Evolutionary conservation across 2,113 vertebrate species (phyloP), one percentile per base, ranked within the genome.

Genomic region (Siniperca chuatsi): DNA sequence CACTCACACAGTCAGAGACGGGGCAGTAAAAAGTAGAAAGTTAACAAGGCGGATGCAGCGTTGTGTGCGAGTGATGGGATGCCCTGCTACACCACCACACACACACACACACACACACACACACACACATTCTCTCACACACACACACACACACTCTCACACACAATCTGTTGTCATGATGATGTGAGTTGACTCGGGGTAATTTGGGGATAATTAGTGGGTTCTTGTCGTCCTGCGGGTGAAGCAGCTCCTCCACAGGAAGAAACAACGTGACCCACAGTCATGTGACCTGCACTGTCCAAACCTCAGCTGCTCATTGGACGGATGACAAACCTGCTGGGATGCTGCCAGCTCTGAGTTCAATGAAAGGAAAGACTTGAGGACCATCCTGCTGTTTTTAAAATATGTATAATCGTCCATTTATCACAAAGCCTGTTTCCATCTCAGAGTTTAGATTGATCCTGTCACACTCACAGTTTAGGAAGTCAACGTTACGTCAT

Each of bases 191-290:
- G 79, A 88, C 83, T 92, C 35, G 33, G 81, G 74, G 82, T 88
- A 90, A 90, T 92, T 89, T 40, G 4, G 66, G 67, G 84, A 91
- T 92, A 91, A 92, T 91, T 92, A 91, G 86, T 77, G 37, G 73
- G 61, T 87, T 88, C 86, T 23, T 75, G 79, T 83, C 11, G 20
- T 90, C 88, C 90, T 88, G 81, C 44, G 84, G 90, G 83, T 70
- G 71, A 84, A 89, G 55, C 73, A 79, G 77, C 81, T 83, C 69
- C 64, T 60, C 78, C 81, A 70, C 61, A 67, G 75, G 54, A 81
- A 75, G 65, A 70, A 87, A 81, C 73, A 86, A 86, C 81, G 82
- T 87, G 79, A 90, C 81, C 81, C 50, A 15, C 20, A 73, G 73
- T 91, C 90, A 89, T 71, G 82, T 89, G 90, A 87, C 72, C 84